Base-by-base conservation (phyloP, 2,797 vertebrate genomes). In the Enteromius fasciolatus region DNA sequence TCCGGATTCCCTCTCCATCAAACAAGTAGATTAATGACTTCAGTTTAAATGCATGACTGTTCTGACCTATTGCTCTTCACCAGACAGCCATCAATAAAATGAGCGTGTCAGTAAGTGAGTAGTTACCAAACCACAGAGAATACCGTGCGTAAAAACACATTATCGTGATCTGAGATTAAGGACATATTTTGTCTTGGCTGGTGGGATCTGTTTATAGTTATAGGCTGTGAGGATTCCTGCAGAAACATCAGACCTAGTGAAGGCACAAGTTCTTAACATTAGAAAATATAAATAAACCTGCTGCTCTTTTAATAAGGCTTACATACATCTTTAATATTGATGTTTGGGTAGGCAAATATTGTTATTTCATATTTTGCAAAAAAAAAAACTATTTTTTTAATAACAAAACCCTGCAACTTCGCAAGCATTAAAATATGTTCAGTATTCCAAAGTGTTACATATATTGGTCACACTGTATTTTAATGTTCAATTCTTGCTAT, bases 11-110 rank as follows among this genome's bases (percentile, higher is more conserved):
- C 59, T 85, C 80, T 82, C 80, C 75, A 82, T 85, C 84, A 85
- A 76, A 76, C 74, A 83, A 83, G 64, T 83, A 83, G 81, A 88
- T 88, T 89, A 88, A 87, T 87, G 83, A 85, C 82, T 85, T 80
- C 83, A 86, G 84, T 85, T 88, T 87, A 86, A 89, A 88, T 87
- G 83, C 84, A 89, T 82, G 86, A 79, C 81, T 84, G 84, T 87
- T 87, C 80, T 88, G 85, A 83, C 78, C 86, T 83, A 87, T 85
- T 83, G 83, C 86, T 80, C 81, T 76, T 82, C 82, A 80, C 28
- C 23, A 78, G 80, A 85, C 80, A 76, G 73, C 59, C 84, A 86
- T 88, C 87, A 84, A 86, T 88, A 87, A 86, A 87, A 80, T 69
- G 67, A 48, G 50, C 11, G 80, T 69, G 70, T 75, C 76, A 61